Evolutionary conservation across 2,888 invertebrate species (phyloP).

Genomic region (Lampropteryx suffumata): DNA sequence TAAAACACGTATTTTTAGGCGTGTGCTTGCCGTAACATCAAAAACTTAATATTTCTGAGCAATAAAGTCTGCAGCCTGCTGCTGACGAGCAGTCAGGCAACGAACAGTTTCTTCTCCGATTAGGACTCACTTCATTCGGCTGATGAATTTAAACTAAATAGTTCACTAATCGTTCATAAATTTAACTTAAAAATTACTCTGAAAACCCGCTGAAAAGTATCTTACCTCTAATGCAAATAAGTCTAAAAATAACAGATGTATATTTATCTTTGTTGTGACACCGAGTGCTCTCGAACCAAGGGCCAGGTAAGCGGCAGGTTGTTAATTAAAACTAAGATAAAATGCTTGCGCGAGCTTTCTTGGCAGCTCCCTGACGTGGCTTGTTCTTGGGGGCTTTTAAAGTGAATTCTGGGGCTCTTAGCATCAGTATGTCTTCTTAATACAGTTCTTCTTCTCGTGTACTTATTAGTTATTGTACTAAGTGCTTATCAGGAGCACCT

Average conservation of each 20-base stretch:
- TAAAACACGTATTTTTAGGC: constrained; percentile 1
- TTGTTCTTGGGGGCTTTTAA: constrained; percentile 10
- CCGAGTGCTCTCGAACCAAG: neutral
- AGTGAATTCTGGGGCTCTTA: constrained; percentile 6
- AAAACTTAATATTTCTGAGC: constrained; percentile 16
- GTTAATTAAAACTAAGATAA: constrained; percentile 31
- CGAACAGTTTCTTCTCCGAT: neutral
- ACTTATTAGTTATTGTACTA: too few species aligned
- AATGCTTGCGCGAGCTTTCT: constrained; percentile 19
- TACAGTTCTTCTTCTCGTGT: too few species aligned
- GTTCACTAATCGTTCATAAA: too few species aligned
- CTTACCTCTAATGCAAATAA: too few species aligned
- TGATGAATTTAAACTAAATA: too few species aligned
- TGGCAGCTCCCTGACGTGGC: constrained; percentile 20
- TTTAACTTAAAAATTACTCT: too few species aligned
- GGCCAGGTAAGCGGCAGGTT: constrained; percentile 15
- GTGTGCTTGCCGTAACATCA: constrained; percentile 8
- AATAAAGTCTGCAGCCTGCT: constrained; percentile 12
- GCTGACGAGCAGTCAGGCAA: constrained; percentile 12
- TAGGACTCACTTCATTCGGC: neutral
- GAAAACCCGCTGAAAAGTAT: too few species aligned
- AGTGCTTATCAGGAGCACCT: too few species aligned
- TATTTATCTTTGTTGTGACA: too few species aligned
- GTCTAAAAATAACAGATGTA: too few species aligned
- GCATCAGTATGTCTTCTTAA: too few species aligned